Conservation (phyloP, 2,113 vertebrate species). For the Casuarius casuarius region DNA sequence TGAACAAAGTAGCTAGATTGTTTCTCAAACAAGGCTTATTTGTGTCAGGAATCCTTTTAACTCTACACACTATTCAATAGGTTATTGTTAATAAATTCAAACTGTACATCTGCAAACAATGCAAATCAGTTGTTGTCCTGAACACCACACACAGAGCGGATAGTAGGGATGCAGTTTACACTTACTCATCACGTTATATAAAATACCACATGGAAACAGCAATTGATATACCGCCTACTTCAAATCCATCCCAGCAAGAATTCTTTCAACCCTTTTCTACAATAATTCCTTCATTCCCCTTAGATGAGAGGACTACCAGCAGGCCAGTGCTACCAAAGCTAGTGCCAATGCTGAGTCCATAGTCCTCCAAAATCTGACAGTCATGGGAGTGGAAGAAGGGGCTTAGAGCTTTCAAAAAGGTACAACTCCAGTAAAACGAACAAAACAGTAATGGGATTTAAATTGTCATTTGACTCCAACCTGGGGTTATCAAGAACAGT, state of each 20-base stretch:
- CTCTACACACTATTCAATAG: neutral
- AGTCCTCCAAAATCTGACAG: neutral
- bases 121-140: neutral
- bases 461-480: neutral
- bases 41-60: conserved; percentile 10
- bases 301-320: neutral
- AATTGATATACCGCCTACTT: conserved; percentile 1
- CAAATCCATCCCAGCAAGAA: conserved; percentile 15
- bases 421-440: neutral
- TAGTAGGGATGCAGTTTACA: neutral
- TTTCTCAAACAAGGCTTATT: conserved; percentile 4
- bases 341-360: neutral
- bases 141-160: neutral
- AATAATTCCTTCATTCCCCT: neutral
- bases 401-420: neutral
- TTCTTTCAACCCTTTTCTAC: neutral
- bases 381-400: neutral
- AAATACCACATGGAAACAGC: neutral
- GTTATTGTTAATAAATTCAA: conserved; percentile 27
- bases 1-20: neutral
- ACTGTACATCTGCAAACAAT: neutral
- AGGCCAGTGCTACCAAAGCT: neutral
- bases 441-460: neutral
- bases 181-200: neutral
- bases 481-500: neutral